Evolutionary conservation across 2,888 invertebrate species (phyloP).

Genomic region (Xanthia togata): DNA sequence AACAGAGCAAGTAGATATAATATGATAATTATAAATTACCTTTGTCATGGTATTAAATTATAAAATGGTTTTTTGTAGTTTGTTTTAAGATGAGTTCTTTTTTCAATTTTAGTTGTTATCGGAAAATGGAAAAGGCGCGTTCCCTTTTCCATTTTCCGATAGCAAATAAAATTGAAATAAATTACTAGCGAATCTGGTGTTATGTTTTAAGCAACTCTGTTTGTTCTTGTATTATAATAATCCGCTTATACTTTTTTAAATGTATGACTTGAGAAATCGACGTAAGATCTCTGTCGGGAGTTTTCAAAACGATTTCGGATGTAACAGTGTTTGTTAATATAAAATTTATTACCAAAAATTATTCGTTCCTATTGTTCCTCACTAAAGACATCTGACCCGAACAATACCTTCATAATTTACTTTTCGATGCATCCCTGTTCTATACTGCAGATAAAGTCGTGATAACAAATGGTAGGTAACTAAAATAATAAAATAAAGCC

Average conservation of each 20-base stretch:
- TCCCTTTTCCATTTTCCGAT: too few species aligned
- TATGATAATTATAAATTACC: not conserved
- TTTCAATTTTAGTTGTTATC: not conserved
- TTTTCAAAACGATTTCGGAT: slow-evolving; percentile 63
- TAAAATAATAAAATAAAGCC: slow-evolving; percentile 90
- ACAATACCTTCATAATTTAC: slow-evolving; percentile 90
- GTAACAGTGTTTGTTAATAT: slow-evolving; percentile 81
- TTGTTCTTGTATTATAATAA: not conserved
- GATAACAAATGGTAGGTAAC: slow-evolving; percentile 90
- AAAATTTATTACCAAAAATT: slow-evolving; percentile 88
- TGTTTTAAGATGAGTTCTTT: not conserved
- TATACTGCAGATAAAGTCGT: slow-evolving; percentile 89
- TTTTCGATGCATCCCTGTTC: slow-evolving; percentile 87
- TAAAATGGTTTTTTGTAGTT: not conserved
- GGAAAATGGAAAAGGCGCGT: not conserved
- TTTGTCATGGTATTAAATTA: not conserved
- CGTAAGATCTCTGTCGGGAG: slow-evolving; percentile 49
- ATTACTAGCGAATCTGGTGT: not conserved
- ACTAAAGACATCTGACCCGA: slow-evolving; percentile 84
- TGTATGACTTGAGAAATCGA: not conserved
- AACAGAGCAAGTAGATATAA: not conserved
- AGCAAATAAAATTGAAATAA: too few species aligned
- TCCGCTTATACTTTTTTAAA: not conserved
- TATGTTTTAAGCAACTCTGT: too few species aligned
- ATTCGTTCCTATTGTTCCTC: slow-evolving; percentile 87